Evolutionary conservation across 2,797 vertebrate species (phyloP).

Genomic region (Momotus momota): DNA sequence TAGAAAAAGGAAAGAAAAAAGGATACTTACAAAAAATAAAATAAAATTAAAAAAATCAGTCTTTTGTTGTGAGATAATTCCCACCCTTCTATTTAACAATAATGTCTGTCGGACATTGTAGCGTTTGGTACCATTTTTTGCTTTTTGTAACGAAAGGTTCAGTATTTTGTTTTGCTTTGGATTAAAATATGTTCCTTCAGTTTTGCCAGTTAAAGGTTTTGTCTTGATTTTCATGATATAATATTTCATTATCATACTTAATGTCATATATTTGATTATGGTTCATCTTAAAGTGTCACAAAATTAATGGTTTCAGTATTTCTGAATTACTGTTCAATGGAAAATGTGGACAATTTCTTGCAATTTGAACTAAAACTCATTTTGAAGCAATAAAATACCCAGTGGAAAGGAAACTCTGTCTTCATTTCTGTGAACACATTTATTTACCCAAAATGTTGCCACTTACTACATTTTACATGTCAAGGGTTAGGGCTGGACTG

Average conservation of each 20-base stretch:
- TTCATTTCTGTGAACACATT: not conserved
- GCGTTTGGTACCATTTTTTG: not conserved
- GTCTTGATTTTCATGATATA: not conserved
- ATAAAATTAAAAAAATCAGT: not conserved
- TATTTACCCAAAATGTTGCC: not conserved
- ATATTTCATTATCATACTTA: not conserved
- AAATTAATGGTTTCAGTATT: not conserved
- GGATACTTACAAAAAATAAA: not conserved
- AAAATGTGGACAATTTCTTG: not conserved
- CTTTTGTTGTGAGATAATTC: not conserved
- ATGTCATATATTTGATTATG: not conserved
- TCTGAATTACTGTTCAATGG: not conserved
- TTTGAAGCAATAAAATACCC: not conserved
- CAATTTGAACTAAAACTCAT: not conserved
- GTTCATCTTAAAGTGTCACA: not conserved
- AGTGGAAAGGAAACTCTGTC: not conserved
- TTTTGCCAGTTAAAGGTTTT: not conserved
- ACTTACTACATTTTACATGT: not conserved
- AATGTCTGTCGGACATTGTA: not conserved
- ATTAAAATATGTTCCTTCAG: not conserved
- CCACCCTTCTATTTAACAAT: not conserved
- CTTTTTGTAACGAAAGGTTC: fast-evolving
- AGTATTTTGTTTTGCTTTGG: not conserved
- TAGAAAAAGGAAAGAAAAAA: not conserved
- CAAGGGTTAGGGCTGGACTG: not conserved